Base-by-base conservation (phyloP, 53 echinoderm and acorn worm species). In the Holothuria leucospilota region DNA sequence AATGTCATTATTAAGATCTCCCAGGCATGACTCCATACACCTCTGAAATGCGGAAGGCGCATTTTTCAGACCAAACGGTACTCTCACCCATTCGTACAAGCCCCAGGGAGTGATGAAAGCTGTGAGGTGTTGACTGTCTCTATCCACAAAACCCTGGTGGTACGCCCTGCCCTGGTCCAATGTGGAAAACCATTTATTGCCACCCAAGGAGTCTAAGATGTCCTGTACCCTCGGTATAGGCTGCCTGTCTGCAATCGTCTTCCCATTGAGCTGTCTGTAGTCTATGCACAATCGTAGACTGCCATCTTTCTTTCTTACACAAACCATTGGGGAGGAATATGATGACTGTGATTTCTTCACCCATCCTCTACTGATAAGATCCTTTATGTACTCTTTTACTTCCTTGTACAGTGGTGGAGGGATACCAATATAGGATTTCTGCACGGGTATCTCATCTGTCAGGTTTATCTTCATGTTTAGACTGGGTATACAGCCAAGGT, bases 31-130 rank as follows among this genome's bases (percentile, higher is more conserved):
- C 24, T 91, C 83, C 90, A 93, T 91, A 42, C 78, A 91, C 49
- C 88, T 39, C 53, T 86, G 86, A 29, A 63, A 86, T 8, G 85
- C 80, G 7, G 95, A 92, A 8, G 92, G 95, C 20, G 90, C 90
- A 51, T 95, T 94, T 25, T 58, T 86, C 38, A 94, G 39, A 0
- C 94, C 94, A 69, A 94, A 94, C 4, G 95, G 92, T 9, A 95
- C 92, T 12, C 92, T 53, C 0, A 86, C 82, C 92, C 92, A 94
- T 51, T 94, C 94, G 56, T 94, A 80, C 88, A 93, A n/a, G n/a
- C n/a, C n/a, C n/a, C n/a, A n/a, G n/a, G n/a, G n/a, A n/a, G n/a
- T n/a, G n/a, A n/a, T n/a, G n/a, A n/a, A n/a, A n/a, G n/a, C n/a
- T n/a, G n/a, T n/a, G n/a, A n/a, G n/a, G n/a, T n/a, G n/a, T n/a